Conservation (phyloP, 2,797 vertebrate species). For the Paratrypauchen microcephalus region DNA sequence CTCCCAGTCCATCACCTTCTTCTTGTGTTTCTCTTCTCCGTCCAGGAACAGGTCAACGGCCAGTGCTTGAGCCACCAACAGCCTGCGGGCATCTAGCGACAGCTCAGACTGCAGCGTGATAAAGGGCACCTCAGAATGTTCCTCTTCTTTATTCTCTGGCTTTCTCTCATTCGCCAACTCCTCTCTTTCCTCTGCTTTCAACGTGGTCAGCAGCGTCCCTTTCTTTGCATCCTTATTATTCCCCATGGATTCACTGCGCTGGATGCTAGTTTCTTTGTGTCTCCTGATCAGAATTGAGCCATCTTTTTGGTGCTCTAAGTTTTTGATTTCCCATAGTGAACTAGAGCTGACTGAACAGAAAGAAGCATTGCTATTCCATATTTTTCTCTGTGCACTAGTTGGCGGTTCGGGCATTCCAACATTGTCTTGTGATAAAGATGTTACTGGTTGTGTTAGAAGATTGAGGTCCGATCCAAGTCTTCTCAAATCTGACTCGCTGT, state of each 20-base stretch:
- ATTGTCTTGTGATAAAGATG: constrained; percentile 57
- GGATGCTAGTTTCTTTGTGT: constrained; percentile 66
- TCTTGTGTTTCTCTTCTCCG: constrained; percentile 77
- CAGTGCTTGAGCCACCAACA: constrained; percentile 89
- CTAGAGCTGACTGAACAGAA: constrained; percentile 59
- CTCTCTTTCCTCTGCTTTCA: constrained; percentile 54
- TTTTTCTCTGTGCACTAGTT: neutral
- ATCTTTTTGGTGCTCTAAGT: constrained; percentile 55
- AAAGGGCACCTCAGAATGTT: constrained; percentile 74
- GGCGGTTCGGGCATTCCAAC: neutral
- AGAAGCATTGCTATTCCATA: constrained; percentile 51
- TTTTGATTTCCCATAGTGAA: constrained; percentile 82
- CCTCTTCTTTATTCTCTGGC: constrained; percentile 32
- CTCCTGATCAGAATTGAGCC: constrained; percentile 63
- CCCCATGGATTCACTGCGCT: constrained; percentile 77
- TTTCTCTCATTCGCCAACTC: constrained; percentile 16
- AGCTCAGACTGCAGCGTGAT: constrained; percentile 85
- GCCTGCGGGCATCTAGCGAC: constrained; percentile 80
- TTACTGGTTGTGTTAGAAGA: constrained; percentile 76
- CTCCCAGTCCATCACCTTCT: constrained; percentile 87
- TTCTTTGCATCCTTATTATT: constrained; percentile 40
- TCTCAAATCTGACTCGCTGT: constrained; percentile 90
- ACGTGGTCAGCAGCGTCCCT: constrained; percentile 47
- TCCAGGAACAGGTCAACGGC: constrained; percentile 83
- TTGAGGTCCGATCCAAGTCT: constrained; percentile 81